A percentile compares a stretch with the other conserved stretches of the same genome.
Evolutionary conservation across 2,888 invertebrate species (phyloP).

Genomic region (Laspeyria flexula): DNA sequence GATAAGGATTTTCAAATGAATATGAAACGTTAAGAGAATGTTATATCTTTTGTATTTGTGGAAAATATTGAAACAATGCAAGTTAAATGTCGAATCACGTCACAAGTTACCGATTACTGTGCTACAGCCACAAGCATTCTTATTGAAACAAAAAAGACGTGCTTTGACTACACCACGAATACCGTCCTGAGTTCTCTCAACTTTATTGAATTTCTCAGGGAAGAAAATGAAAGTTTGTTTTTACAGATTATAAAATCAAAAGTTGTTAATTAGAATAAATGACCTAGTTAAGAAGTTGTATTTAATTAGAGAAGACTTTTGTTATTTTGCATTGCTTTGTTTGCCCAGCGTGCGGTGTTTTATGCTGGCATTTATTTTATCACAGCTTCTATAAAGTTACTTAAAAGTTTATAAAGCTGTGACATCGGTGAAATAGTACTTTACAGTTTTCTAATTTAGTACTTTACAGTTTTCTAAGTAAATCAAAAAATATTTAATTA

Average conservation of each 20-base stretch:
- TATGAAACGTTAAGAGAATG: constrained; percentile 3
- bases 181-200: constrained; percentile 5
- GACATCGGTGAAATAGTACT: too few species aligned
- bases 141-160: constrained; percentile 18
- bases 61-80: constrained; percentile 14
- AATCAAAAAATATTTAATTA: too few species aligned
- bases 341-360: constrained; percentile 15
- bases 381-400: constrained; percentile 10
- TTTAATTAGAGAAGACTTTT: constrained; percentile 34
- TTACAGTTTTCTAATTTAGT: too few species aligned
- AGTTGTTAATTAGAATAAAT: constrained; percentile 38
- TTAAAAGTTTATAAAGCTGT: too few species aligned
- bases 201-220: constrained; percentile 19
- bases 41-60: constrained; percentile 2
- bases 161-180: constrained; percentile 17
- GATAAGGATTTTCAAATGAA: constrained; percentile 11
- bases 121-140: constrained; percentile 12
- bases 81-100: constrained; percentile 11
- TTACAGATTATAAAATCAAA: constrained; percentile 34
- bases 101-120: constrained; percentile 15
- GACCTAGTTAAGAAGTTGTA: constrained; percentile 32
- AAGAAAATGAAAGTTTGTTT: constrained; percentile 23
- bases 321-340: constrained; percentile 23
- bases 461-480: too few species aligned
- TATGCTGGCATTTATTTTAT: too few species aligned